Evolutionary conservation across 1,140 invertebrate species (phyloP).

Genomic region (Thalassaphorura encarpata): DNA sequence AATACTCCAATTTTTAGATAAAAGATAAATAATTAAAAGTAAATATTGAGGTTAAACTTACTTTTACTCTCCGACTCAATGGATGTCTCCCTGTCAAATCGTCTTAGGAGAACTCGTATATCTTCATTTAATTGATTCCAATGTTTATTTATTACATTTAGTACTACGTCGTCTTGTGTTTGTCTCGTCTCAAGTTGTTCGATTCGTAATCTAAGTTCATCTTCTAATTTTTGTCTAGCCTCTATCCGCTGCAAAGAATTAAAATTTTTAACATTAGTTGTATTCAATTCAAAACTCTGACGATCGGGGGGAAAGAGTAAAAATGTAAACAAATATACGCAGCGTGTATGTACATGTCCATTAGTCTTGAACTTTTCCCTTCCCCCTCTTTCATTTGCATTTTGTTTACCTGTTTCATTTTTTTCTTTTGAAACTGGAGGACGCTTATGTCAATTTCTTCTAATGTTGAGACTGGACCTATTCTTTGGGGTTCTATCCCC

Average conservation of each 20-base stretch:
- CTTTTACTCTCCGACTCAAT: conserved; percentile 92
- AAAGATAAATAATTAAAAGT: not conserved
- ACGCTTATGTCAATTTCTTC: conserved; percentile 98
- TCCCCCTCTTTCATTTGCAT: not conserved
- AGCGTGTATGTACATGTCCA: too few species aligned
- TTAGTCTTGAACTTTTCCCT: not conserved
- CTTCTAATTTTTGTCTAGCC: conserved; percentile 76
- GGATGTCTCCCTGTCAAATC: conserved; percentile 94
- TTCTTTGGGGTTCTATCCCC: conserved; percentile 83
- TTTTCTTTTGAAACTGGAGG: conserved; percentile 93
- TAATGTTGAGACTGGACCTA: conserved; percentile 82
- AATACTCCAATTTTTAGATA: not conserved
- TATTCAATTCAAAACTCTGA: not conserved
- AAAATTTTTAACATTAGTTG: not conserved
- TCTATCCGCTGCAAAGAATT: conserved; percentile 59
- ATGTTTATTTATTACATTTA: conserved; percentile 95
- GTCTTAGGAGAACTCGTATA: conserved; percentile 80
- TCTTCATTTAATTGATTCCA: conserved; percentile 98
- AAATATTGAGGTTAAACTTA: conserved; percentile 38
- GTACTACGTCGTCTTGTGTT: conserved; percentile 92
- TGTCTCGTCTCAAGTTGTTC: conserved; percentile 95
- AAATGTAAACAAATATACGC: too few species aligned
- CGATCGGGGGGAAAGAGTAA: too few species aligned
- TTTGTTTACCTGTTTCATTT: conserved; percentile 72
- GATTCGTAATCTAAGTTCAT: conserved; percentile 80